These are phyloP conservation scores for Macquaria ambigua DNA, from an alignment of 2,113 vertebrate genomes.

Conservation along the genomic window DNA sequence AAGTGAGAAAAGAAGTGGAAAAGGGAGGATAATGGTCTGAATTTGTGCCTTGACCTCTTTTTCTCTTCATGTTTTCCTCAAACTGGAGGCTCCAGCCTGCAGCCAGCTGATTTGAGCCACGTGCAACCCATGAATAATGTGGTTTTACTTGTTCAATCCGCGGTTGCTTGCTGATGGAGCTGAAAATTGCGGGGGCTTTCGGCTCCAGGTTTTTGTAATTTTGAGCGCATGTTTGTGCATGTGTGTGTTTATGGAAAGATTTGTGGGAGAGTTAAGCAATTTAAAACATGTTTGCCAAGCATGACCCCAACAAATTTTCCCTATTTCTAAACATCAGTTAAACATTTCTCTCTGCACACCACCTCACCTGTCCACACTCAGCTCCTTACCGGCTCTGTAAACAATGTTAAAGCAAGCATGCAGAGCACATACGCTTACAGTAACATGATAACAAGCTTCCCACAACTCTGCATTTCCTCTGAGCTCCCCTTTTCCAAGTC, in stretches of 20 bases:
- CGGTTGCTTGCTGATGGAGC: neutral
- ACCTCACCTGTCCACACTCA: neutral
- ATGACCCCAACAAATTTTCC: neutral
- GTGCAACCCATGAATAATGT: neutral
- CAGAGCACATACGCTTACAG: conserved; percentile 7
- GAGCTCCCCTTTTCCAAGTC: neutral
- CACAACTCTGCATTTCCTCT: conserved; percentile 26
- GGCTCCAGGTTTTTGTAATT: conserved; percentile 3
- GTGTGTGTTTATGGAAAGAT: neutral
- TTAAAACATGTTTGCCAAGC: neutral
- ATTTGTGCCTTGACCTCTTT: conserved; percentile 3
- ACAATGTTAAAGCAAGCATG: conserved; percentile 26
- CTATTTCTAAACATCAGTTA: neutral
- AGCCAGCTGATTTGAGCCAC: neutral
- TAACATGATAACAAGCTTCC: conserved; percentile 35
- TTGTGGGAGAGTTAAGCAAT: neutral
- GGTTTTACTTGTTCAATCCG: conserved; percentile 40
- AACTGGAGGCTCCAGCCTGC: neutral
- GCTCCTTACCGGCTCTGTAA: conserved; percentile 34
- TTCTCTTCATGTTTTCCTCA: neutral
- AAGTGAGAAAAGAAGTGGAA: neutral
- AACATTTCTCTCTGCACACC: neutral
- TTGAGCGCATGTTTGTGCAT: conserved; percentile 16
- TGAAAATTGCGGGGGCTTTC: neutral
- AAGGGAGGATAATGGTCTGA: neutral